Percentiles rank a stretch among this genome's conserved stretches.
Evolutionary conservation across 2,888 invertebrate genomes (phyloP).

Genomic region (Polylopha cassiicola): DNA sequence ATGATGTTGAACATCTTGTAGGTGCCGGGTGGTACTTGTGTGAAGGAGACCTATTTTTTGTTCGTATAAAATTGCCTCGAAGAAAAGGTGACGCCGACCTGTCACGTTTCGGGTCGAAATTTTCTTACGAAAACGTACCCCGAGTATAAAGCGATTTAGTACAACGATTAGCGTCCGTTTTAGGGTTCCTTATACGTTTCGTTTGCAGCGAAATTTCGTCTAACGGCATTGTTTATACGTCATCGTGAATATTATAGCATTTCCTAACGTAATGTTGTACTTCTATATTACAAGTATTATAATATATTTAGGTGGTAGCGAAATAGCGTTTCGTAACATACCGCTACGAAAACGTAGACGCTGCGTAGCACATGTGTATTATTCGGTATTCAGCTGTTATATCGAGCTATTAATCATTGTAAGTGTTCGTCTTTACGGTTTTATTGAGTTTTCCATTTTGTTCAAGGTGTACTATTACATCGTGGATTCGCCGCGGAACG

Average conservation of each 20-base stretch:
- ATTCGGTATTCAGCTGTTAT: too few relatives aligned
- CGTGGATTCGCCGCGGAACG: conserved; percentile 93
- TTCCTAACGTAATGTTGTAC: too few relatives aligned
- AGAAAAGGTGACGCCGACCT: conserved; percentile 20
- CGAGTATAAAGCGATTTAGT: conserved; percentile 19
- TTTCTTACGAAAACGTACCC: conserved; percentile 15
- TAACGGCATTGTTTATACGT: too few relatives aligned
- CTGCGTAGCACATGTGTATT: too few relatives aligned
- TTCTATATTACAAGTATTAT: too few relatives aligned
- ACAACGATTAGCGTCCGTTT: conserved; percentile 13
- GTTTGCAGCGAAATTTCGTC: too few relatives aligned
- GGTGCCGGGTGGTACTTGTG: conserved; percentile 14
- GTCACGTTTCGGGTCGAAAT: conserved; percentile 19
- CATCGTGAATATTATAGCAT: too few relatives aligned
- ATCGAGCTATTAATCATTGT: not conserved
- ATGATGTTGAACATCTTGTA: conserved; percentile 8
- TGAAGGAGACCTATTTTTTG: conserved; percentile 16
- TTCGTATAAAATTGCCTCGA: conserved; percentile 15
- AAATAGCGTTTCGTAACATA: too few relatives aligned
- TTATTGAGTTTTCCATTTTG: conserved; percentile 30
- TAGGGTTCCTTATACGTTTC: conserved; percentile 2
- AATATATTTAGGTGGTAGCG: too few relatives aligned
- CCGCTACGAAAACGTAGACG: too few relatives aligned
- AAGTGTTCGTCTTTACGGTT: not conserved
- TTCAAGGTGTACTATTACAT: conserved; percentile 94